Percentiles rank a stretch among this genome's conserved stretches.
Evolutionary conservation across 2,113 vertebrate genomes (phyloP).

Genomic region (Hassar affinis): DNA sequence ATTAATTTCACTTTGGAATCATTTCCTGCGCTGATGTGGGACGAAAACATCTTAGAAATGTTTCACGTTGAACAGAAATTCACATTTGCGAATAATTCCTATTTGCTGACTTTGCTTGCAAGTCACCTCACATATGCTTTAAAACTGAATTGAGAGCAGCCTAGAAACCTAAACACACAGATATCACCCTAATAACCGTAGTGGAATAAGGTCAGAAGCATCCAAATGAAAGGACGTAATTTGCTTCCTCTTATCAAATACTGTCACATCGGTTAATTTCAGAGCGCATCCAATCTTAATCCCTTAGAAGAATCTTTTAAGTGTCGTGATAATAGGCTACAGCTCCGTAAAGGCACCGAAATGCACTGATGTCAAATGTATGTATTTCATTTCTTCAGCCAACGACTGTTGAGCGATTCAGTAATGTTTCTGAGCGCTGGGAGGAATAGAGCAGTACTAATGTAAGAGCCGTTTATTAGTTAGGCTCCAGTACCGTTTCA

Average conservation of each 20-base stretch:
- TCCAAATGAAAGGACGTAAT: neutral
- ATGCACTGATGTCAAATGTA: conserved; percentile 14
- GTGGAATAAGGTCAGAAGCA: neutral
- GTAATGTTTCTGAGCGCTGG: neutral
- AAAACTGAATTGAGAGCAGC: neutral
- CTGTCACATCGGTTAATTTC: conserved; percentile 9
- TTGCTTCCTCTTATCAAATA: neutral
- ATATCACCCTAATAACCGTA: neutral
- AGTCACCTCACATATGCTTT: neutral
- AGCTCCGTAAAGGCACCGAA: neutral
- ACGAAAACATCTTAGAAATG: neutral
- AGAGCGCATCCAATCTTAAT: neutral
- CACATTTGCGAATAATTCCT: neutral
- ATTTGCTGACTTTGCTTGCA: neutral
- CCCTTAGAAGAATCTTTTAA: neutral
- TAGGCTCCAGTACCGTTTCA: neutral
- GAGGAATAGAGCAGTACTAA: neutral
- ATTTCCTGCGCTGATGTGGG: conserved; percentile 5
- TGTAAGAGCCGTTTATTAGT: neutral
- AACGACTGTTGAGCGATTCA: neutral
- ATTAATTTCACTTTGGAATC: conserved; percentile 12
- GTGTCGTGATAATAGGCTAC: neutral
- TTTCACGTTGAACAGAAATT: neutral
- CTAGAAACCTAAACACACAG: neutral
- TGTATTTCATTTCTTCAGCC: neutral